Conservation (phyloP, 2,113 vertebrate species). For the Naja naja region DNA sequence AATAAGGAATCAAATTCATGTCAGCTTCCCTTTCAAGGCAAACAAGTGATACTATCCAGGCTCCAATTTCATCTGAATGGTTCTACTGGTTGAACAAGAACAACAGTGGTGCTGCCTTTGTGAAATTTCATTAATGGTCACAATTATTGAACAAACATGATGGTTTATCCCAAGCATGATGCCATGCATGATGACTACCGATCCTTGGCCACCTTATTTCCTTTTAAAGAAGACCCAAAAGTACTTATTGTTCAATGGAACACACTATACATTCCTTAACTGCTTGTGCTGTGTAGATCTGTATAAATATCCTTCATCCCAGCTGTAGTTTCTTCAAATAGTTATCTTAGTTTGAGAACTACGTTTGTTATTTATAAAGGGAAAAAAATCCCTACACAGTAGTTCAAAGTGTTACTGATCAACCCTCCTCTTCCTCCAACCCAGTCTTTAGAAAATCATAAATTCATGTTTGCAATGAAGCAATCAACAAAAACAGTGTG, state of each 20-base stretch:
- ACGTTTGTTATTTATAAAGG: constrained; percentile 39
- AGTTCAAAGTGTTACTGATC: constrained; percentile 58
- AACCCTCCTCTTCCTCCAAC: constrained; percentile 53
- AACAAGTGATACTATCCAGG: constrained; percentile 44
- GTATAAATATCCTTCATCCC: constrained; percentile 79
- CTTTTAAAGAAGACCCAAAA: constrained; percentile 60
- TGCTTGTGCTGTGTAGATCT: constrained; percentile 64
- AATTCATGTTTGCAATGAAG: constrained; percentile 65
- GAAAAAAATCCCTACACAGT: constrained; percentile 51
- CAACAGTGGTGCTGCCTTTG: constrained; percentile 48
- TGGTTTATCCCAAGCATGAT: constrained; percentile 41
- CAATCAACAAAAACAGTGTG: constrained; percentile 63
- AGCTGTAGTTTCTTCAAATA: constrained; percentile 71
- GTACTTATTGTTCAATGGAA: constrained; percentile 59
- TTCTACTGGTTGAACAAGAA: constrained; percentile 53
- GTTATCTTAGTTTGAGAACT: constrained; percentile 64
- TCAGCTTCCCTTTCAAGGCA: constrained; percentile 39
- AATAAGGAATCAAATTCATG: constrained; percentile 27
- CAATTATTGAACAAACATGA: constrained; percentile 53
- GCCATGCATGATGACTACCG: constrained; percentile 53
- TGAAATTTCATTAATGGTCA: constrained; percentile 37
- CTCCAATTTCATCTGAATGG: constrained; percentile 31
- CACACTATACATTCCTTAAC: constrained; percentile 56
- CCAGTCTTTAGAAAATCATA: constrained; percentile 62
- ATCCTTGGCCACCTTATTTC: constrained; percentile 50